phyloP scores from a whole-genome alignment of 2,888 invertebrate genomes.

The Schrankia costaestrigalis region DNA sequence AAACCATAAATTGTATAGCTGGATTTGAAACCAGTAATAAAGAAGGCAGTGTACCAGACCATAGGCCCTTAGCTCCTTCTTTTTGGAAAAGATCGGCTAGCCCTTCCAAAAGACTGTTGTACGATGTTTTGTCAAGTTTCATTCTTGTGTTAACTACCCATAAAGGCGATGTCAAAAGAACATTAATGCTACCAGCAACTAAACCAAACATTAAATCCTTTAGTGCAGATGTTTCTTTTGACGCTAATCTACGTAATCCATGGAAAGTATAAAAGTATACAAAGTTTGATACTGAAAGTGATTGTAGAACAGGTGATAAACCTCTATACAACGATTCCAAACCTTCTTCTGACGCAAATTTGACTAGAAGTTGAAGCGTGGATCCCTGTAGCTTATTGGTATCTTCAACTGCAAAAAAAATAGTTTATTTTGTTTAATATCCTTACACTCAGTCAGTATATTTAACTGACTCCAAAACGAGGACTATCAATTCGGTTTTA shows the following conservation, averaged over 20 bases:
- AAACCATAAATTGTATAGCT: slow-evolving; percentile 95
- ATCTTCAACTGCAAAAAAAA: slow-evolving; percentile 84
- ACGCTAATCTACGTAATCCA: slow-evolving; percentile 83
- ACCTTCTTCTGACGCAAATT: slow-evolving; percentile 84
- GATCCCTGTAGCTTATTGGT: slow-evolving; percentile 83
- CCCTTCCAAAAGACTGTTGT: slow-evolving; percentile 81
- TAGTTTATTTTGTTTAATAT: neutral
- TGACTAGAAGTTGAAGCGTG: slow-evolving; percentile 82
- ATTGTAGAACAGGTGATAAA: slow-evolving; percentile 89
- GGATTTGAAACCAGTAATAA: slow-evolving; percentile 93
- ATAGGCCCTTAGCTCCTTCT: slow-evolving; percentile 88
- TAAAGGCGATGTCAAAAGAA: slow-evolving; percentile 91
- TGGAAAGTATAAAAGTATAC: slow-evolving; percentile 97
- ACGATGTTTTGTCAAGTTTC: slow-evolving; percentile 85
- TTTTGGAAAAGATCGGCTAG: slow-evolving; percentile 84
- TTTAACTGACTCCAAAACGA: neutral
- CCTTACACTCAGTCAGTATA: neutral
- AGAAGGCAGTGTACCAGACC: slow-evolving; percentile 92
- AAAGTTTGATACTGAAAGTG: slow-evolving; percentile 93
- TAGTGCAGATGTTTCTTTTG: slow-evolving; percentile 81
- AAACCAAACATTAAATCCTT: slow-evolving; percentile 89
- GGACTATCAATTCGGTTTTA: too few species aligned
- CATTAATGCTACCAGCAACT: slow-evolving; percentile 91
- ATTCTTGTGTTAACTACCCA: slow-evolving; percentile 96
- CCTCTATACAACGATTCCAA: slow-evolving; percentile 87